Conservation (phyloP, 2,113 vertebrate species). For the Lagopus leucura region DNA sequence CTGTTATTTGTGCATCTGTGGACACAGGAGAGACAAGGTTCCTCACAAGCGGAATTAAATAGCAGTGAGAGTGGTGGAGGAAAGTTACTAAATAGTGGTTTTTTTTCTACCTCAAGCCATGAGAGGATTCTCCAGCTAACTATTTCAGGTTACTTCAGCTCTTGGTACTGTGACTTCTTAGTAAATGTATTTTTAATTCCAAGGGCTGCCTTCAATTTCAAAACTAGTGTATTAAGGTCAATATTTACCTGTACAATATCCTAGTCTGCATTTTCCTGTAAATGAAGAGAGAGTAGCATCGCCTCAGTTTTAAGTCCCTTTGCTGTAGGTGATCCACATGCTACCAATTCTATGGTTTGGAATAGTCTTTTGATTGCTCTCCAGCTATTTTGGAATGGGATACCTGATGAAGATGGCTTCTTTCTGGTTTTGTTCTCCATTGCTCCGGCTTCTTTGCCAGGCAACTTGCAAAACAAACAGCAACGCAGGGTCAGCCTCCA, state of each 20-base stretch:
- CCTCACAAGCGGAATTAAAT: background rate
- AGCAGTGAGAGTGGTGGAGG: background rate
- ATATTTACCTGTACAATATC: background rate
- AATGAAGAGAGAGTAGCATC: background rate
- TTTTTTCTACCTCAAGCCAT: background rate
- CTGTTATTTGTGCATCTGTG: conserved; percentile 30
- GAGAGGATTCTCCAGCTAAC: background rate
- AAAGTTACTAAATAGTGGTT: background rate
- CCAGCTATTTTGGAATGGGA: background rate
- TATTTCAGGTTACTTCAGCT: background rate
- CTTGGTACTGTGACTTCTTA: background rate
- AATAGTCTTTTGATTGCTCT: background rate
- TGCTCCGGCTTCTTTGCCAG: background rate
- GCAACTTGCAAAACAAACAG: conserved; percentile 51
- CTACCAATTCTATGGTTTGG: accelerated
- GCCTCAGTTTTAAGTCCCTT: background rate
- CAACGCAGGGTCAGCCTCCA: background rate
- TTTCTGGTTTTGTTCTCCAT: background rate
- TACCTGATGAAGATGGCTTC: background rate
- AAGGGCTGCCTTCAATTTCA: background rate
- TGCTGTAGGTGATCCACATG: accelerated
- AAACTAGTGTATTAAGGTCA: background rate
- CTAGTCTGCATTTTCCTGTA: background rate
- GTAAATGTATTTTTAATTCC: background rate
- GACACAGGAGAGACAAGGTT: background rate